Evolutionary conservation across 2,797 vertebrate species (phyloP).

Genomic region (Sylvia borin): DNA sequence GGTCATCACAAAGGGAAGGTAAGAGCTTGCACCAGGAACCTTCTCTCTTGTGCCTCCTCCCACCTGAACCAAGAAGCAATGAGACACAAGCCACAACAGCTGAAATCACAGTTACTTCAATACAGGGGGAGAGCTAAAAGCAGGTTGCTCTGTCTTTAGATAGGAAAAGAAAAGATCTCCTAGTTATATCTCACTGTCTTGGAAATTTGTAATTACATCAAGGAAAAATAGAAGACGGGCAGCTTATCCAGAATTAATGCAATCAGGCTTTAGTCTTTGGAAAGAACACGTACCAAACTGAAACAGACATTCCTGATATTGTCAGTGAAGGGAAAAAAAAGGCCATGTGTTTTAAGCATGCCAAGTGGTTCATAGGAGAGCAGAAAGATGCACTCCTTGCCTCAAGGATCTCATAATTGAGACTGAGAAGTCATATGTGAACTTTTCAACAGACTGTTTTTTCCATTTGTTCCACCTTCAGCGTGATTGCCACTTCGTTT

Average conservation of each 20-base stretch:
- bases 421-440: not conserved
- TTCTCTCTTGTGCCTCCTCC: not conserved
- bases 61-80: not conserved
- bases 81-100: not conserved
- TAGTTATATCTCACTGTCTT: not conserved
- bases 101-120: not conserved
- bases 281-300: not conserved
- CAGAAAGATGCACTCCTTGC: not conserved
- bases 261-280: not conserved
- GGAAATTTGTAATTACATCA: not conserved
- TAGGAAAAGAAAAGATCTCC: not conserved
- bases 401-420: not conserved
- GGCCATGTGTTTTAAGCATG: not conserved
- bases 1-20: not conserved
- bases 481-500: not conserved
- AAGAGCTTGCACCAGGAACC: not conserved
- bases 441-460: slow-evolving; percentile 9
- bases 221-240: not conserved
- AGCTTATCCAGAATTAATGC: not conserved
- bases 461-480: slow-evolving; percentile 11
- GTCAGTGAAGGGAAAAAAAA: not conserved
- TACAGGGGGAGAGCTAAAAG: not conserved
- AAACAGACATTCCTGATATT: not conserved
- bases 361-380: not conserved
- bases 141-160: not conserved